Evolutionary conservation across 2,797 vertebrate species (phyloP), one percentile per base, ranked within the genome.

Genomic region (Aphelocoma californica): DNA sequence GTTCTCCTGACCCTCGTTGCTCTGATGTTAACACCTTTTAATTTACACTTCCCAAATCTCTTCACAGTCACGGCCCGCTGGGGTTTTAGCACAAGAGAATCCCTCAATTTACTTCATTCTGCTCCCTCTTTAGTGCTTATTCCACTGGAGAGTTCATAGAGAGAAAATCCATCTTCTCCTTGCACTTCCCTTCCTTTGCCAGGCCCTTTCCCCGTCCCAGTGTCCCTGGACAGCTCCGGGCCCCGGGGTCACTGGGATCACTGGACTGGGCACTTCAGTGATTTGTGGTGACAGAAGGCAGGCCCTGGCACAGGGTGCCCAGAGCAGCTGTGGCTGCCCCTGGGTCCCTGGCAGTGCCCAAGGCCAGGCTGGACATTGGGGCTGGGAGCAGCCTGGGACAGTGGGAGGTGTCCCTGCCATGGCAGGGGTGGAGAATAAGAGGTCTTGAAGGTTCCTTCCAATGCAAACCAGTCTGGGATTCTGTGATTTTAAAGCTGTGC

Each of bases 191-290:
- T 19, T 25, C 18, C n/a, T 24, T 23, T 38, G 11, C 31, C 75
- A 31, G 51, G 7, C 6, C 38, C 8, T 32, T 7, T 36, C 48
- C 10, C 45, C 18, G 19, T 9, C n/a, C 73, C 40, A 14, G 18
- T 2, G 9, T 12, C 16, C 44, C 62, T 19, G 57, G 24, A 2
- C 26, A 36, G 61, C 48, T 36, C 75, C 21, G 18, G 18, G 58
- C 17, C 34, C 36, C 0, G 7, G 40, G 72, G 18, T 10, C 32
- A 1, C 29, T 0, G 0, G 5, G 6, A 5, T 6, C 82, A 25
- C 45, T 3, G 50, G 2, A 1, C 20, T 1, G 6, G 32, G 36
- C 50, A 40, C 34, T 53, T 9, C 57, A 4, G 0, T 0, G 17
- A 9, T 14, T 5, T 2, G 9, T 7, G 42, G 19, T 1, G 10